A percentile compares a stretch with the other conserved stretches of the same genome.
Conservation (phyloP, 2,888 invertebrate genomes). For the Habroteleia sp. region DNA sequence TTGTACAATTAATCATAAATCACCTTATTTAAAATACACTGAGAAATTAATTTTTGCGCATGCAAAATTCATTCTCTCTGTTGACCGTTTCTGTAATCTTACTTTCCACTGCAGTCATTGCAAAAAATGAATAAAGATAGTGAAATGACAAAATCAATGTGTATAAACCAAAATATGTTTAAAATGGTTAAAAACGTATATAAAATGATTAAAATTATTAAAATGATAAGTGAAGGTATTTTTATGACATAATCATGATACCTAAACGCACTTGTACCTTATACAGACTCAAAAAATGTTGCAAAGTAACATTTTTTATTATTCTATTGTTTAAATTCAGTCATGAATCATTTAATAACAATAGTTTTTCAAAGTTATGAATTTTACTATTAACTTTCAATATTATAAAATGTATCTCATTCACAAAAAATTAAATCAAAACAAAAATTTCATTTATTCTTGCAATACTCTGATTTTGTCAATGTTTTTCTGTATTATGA, state of each 20-base stretch:
- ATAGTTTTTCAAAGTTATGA: too few species aligned
- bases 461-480: too few species aligned
- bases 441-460: too few species aligned
- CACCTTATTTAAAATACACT: conserved; percentile 14
- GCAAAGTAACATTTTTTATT: conserved; percentile 5
- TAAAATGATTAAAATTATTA: conserved; percentile 1
- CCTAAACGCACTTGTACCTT: conserved; percentile 78
- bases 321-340: not conserved
- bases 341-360: too few species aligned
- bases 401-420: too few species aligned
- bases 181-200: not conserved
- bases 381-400: too few species aligned
- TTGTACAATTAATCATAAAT: too few species aligned
- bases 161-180: conserved; percentile 2
- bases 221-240: not conserved
- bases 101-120: conserved; percentile 21
- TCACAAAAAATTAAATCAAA: too few species aligned
- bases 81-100: conserved; percentile 1
- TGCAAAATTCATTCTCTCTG: conserved; percentile 39
- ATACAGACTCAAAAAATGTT: conserved; percentile 74
- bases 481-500: too few species aligned
- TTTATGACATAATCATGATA: conserved; percentile 19
- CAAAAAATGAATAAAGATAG: conserved; percentile 10
- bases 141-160: too few species aligned
- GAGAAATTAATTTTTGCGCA: conserved; percentile 25